phyloP scores from a whole-genome alignment of 1,140 invertebrate genomes.

The Ips typographus region DNA sequence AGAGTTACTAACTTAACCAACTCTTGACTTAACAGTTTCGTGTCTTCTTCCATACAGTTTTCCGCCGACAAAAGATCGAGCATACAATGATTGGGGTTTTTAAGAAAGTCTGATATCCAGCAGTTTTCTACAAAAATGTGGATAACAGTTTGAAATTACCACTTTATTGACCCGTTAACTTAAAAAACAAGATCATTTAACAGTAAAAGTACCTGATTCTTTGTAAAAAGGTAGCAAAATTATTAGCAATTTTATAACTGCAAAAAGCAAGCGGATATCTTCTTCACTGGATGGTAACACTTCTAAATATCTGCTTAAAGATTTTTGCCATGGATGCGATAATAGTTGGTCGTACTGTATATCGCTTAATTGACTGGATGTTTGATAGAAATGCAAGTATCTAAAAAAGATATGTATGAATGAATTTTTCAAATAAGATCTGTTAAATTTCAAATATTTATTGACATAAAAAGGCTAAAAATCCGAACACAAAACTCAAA shows the following conservation, averaged over 20 bases:
- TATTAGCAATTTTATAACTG: conserved; percentile 60
- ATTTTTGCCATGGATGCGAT: conserved; percentile 60
- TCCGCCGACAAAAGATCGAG: conserved; percentile 40
- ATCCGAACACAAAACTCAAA: no score
- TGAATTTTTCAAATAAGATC: no score
- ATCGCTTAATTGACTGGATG: conserved; percentile 26
- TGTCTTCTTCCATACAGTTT: conserved; percentile 29
- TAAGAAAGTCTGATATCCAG: conserved; percentile 46
- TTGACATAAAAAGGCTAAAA: no score
- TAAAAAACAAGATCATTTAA: background rate
- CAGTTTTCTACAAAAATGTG: conserved; percentile 17
- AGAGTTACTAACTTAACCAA: conserved; percentile 44
- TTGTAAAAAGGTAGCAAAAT: conserved; percentile 43
- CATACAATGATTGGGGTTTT: conserved; percentile 42
- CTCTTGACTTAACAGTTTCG: conserved; percentile 45
- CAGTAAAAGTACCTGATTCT: conserved; percentile 34
- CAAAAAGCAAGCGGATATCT: conserved; percentile 59
- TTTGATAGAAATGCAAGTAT: conserved; percentile 43
- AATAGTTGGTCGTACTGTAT: conserved; percentile 50
- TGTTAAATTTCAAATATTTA: no score
- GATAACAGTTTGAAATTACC: background rate
- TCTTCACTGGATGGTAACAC: conserved; percentile 60
- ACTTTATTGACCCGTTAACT: background rate
- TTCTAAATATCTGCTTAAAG: conserved; percentile 59
- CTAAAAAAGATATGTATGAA: conserved; percentile 35